Conservation (phyloP, 2,797 vertebrate genomes). For the Myotis myotis region DNA sequence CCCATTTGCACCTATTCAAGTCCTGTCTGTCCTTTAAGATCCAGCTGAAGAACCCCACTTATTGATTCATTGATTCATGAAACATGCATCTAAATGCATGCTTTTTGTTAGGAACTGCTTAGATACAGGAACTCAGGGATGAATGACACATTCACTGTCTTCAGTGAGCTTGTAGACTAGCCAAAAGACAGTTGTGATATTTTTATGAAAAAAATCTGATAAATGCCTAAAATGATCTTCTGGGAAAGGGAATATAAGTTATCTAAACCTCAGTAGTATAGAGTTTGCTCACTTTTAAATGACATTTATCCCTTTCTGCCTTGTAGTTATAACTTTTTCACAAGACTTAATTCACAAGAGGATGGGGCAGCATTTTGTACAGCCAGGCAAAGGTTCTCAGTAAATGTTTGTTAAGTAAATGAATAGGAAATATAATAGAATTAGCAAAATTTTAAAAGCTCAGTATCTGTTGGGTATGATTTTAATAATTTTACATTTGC, state of each 20-base stretch:
- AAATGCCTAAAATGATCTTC: background rate
- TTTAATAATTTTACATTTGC: background rate
- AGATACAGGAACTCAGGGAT: background rate
- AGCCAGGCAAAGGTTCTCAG: background rate
- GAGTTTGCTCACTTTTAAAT: background rate
- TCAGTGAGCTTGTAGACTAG: background rate
- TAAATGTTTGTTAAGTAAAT: constrained; percentile 47
- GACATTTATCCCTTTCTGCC: background rate
- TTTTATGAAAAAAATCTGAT: constrained; percentile 50
- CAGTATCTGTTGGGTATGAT: background rate
- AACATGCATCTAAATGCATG: constrained; percentile 7
- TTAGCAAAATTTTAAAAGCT: constrained; percentile 20
- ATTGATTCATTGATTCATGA: background rate
- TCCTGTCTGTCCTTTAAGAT: background rate
- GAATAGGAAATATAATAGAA: background rate
- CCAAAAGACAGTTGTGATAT: background rate
- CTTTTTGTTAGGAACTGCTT: constrained; percentile 7
- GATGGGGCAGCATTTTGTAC: background rate
- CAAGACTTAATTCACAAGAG: background rate
- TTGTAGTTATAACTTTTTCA: constrained; percentile 2
- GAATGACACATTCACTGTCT: background rate
- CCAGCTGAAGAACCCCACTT: background rate
- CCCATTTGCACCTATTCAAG: background rate
- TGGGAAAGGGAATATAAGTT: background rate
- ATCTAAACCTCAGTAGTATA: background rate